Evolutionary conservation across 2,113 vertebrate species (phyloP), one percentile per base, ranked within the genome.

Genomic region (Aspidoscelis tigris): DNA sequence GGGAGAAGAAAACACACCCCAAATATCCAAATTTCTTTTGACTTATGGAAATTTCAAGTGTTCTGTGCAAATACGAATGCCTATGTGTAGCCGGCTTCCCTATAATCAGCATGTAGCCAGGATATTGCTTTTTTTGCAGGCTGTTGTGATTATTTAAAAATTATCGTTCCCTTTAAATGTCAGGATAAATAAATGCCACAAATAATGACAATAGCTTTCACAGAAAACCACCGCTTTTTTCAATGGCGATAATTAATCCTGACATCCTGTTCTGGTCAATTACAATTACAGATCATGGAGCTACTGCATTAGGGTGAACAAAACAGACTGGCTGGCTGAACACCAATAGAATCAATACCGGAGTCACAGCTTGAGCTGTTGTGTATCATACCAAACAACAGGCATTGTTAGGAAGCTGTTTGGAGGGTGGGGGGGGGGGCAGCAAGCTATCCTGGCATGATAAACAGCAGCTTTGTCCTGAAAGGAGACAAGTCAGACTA

Each of bases 21-120:
- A 92, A 94, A 95, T 95, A 94, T 82, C 90, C 88, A 93, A 86
- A 95, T 93, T 95, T 96, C 91, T 95, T 86, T 92, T 91, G 87
- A 94, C 78, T 92, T 92, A 89, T 53, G 92, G 87, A 91, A 90
- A 88, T 86, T 3, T 89, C 76, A 83, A 86, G 79, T 82, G 50
- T 77, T 65, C 33, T 84, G 83, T 66, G 76, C 82, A 88, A 16
- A 21, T 81, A 18, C 39, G 39, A 21, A 6, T 77, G 66, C 43
- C 4, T 61, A 26, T n/a, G 53, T 82, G 83, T 5, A 43, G 81
- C 84, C 74, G 75, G 24, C 81, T 86, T 91, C 74, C 47, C 86
- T 87, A 79, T 50, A 79, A 73, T 39, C 55, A 74, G 39, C 61
- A 26, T 41, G 5, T 43, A 84, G 18, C 65, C 76, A 84, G 80